These are phyloP conservation scores for Otus sunia DNA, from an alignment of 2,113 vertebrate species.

Conservation along the genomic window DNA sequence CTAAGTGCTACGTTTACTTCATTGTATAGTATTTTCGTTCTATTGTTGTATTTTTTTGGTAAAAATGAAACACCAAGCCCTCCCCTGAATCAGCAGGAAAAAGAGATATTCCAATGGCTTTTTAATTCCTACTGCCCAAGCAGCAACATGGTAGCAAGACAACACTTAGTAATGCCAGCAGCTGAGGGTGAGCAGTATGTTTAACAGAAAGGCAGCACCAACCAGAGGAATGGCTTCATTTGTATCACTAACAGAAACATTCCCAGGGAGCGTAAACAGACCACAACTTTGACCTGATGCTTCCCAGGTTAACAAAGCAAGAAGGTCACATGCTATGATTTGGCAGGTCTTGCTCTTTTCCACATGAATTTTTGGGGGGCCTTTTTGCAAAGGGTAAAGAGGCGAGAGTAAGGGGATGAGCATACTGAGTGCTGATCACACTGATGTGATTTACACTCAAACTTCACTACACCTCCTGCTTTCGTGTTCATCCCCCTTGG, in stretches of 20 bases:
- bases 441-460: background rate
- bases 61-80: background rate
- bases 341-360: background rate
- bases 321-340: background rate
- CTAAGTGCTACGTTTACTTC: background rate
- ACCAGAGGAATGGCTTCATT: background rate
- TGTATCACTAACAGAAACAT: background rate
- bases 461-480: background rate
- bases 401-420: background rate
- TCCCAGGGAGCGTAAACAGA: background rate
- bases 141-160: background rate
- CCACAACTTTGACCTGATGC: background rate
- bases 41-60: background rate
- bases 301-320: background rate
- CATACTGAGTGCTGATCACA: background rate
- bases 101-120: background rate
- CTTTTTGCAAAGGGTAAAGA: background rate
- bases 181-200: background rate
- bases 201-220: background rate
- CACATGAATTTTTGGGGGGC: background rate
- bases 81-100: background rate
- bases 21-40: background rate
- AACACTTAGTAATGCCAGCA: background rate
- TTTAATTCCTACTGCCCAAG: background rate
- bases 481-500: background rate